Percentiles rank a stretch among this genome's conserved stretches.
Evolutionary conservation across 2,113 vertebrate genomes (phyloP).

Genomic region (Heterotilapia buettikoferi): DNA sequence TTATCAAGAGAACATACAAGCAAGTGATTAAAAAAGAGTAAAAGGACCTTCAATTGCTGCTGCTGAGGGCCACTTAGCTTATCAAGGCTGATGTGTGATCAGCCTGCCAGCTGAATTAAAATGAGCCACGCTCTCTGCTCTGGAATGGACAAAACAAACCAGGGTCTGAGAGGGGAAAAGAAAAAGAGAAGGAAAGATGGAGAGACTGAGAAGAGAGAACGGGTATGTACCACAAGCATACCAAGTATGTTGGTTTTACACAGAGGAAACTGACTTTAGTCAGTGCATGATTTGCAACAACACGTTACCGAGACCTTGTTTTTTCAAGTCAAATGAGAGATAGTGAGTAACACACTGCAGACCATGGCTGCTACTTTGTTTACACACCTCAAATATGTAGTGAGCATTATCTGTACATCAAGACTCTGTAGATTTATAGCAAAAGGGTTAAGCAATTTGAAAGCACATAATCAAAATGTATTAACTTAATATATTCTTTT

Average conservation of each 20-base stretch:
- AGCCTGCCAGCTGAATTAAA: constrained; percentile 59
- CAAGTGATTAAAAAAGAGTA: constrained; percentile 40
- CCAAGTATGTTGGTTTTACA: constrained; percentile 41
- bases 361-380: background rate
- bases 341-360: constrained; percentile 11
- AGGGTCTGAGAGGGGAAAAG: constrained; percentile 22
- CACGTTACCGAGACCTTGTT: constrained; percentile 31
- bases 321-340: constrained; percentile 4
- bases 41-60: constrained; percentile 45
- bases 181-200: constrained; percentile 11
- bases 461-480: background rate
- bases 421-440: background rate
- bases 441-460: background rate
- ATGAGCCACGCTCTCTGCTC: constrained; percentile 48
- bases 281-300: constrained; percentile 29
- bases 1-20: constrained; percentile 35
- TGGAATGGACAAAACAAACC: constrained; percentile 38
- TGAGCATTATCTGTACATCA: background rate
- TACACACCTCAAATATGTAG: background rate
- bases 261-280: constrained; percentile 12
- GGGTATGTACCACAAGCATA: constrained; percentile 38
- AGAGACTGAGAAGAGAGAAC: constrained; percentile 12
- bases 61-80: constrained; percentile 62
- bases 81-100: constrained; percentile 58
- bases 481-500: background rate